Evolutionary conservation across 1,140 invertebrate species (phyloP), one percentile per base, ranked within the genome.

Genomic region (Habropoda laboriosa): DNA sequence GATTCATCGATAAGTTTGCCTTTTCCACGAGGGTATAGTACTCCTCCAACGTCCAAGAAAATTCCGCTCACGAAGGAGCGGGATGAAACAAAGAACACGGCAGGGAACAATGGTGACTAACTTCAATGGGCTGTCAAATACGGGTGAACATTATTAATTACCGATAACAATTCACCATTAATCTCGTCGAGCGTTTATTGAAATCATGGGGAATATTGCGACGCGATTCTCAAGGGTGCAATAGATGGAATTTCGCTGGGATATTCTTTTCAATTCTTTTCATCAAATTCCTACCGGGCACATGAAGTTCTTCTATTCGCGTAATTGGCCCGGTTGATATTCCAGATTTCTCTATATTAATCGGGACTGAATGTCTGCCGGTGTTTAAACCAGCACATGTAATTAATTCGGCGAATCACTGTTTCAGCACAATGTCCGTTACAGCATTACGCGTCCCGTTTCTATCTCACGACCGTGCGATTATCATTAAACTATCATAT

Each of bases 1-100:
- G 72, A 75, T 80, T 80, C 63, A 45, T 67, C 63, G 53, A 60
- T 51, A 67, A 80, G 42, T 80, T 67, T 8, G n/a, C n/a, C n/a
- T n/a, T 66, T n/a, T 7, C 16, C 18, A n/a, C n/a, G n/a, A n/a
- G n/a, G 57, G 6, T 30, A 67, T 49, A 68, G n/a, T n/a, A n/a
- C n/a, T n/a, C 66, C 24, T 13, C 2, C 49, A n/a, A 21, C 12
- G 16, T 6, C 30, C 38, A 67, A 67, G 78, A 75, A 76, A 74
- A 75, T 75, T 47, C 24, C 18, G 45, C 2, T 16, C 30, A 32
- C 78, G 78, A 47, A 18, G 38, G 30, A 45, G 49, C 71, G 53
- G n/a, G n/a, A 80, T 80, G 76, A 80, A 67, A 72, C 61, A 75
- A 80, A 67, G 32, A 16, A 57, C 18, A 18, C 4, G n/a, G n/a